Evolutionary conservation across 2,797 vertebrate genomes (phyloP).

Genomic region (Neosilurus mollespiculum): DNA sequence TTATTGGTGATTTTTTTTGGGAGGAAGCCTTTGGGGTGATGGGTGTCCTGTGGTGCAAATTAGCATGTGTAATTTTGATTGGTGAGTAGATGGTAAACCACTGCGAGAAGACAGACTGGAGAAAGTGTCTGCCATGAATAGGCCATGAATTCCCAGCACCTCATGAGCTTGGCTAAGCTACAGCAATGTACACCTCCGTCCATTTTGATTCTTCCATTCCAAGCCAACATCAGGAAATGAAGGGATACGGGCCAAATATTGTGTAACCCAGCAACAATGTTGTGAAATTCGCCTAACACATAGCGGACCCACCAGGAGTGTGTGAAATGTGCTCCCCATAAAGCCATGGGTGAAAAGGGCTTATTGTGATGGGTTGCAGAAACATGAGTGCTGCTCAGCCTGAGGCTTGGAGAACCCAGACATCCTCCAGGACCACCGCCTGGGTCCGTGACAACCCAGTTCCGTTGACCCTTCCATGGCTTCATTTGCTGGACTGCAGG

Average conservation of each 20-base stretch:
- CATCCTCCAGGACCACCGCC: conserved; percentile 22
- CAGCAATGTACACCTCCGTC: conserved; percentile 27
- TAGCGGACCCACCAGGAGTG: conserved; percentile 48
- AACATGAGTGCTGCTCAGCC: conserved; percentile 47
- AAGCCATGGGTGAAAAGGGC: conserved; percentile 51
- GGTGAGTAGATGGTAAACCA: conserved; percentile 16
- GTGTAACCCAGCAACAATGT: conserved; percentile 45
- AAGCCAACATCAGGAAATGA: conserved; percentile 15
- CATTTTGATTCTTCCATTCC: background rate
- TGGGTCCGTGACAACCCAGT: conserved; percentile 38
- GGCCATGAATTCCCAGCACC: conserved; percentile 9
- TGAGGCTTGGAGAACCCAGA: conserved; percentile 39
- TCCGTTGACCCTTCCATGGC: conserved; percentile 39
- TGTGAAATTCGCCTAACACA: conserved; percentile 48
- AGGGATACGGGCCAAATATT: conserved; percentile 49
- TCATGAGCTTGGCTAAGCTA: conserved; percentile 15
- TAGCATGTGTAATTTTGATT: conserved; percentile 50
- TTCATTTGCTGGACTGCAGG: background rate
- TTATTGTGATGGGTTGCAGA: conserved; percentile 49
- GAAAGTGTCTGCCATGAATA: conserved; percentile 13
- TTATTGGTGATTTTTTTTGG: background rate
- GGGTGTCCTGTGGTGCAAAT: conserved; percentile 34
- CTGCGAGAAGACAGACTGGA: conserved; percentile 22
- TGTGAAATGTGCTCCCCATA: conserved; percentile 47
- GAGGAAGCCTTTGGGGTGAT: conserved; percentile 8